These are phyloP conservation scores for Oenanthe melanoleuca DNA, from an alignment of 2,113 vertebrate genomes.

Conservation along the genomic window DNA sequence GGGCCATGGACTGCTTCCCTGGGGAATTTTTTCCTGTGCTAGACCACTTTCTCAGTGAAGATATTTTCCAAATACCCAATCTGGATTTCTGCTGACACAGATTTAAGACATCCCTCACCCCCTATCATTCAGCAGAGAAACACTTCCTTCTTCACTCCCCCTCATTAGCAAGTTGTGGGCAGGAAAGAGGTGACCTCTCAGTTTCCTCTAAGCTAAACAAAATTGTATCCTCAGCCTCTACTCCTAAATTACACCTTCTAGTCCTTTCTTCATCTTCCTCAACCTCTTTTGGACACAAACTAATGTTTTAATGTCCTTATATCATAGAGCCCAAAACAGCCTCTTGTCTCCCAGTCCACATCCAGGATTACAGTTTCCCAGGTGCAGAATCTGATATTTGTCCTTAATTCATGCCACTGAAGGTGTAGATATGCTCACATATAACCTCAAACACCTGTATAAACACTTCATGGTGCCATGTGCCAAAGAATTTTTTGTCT, in stretches of 20 bases:
- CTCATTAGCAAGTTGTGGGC: background rate
- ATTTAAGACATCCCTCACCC: background rate
- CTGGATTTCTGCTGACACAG: background rate
- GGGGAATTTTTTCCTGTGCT: background rate
- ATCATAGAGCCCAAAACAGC: background rate
- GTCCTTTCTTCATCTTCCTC: background rate
- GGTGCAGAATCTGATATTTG: background rate
- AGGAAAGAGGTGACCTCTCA: background rate
- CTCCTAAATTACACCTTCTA: background rate
- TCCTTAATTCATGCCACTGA: background rate
- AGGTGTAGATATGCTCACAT: background rate
- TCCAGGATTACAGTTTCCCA: background rate
- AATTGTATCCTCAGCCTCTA: background rate
- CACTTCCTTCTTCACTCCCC: fast-evolving
- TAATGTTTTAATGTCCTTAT: background rate
- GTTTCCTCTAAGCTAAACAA: background rate
- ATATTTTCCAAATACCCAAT: background rate
- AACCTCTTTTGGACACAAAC: background rate
- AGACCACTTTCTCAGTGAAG: background rate
- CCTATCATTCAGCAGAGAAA: background rate
- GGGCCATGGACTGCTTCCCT: fast-evolving
- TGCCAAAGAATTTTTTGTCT: background rate
- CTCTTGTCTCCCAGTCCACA: no score
- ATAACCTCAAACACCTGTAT: background rate
- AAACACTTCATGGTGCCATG: background rate